Percentiles rank a stretch among this genome's conserved stretches.
These are phyloP conservation scores for Cynaeus angustus DNA, from an alignment of 2,888 invertebrate species.

Conservation along the genomic window DNA sequence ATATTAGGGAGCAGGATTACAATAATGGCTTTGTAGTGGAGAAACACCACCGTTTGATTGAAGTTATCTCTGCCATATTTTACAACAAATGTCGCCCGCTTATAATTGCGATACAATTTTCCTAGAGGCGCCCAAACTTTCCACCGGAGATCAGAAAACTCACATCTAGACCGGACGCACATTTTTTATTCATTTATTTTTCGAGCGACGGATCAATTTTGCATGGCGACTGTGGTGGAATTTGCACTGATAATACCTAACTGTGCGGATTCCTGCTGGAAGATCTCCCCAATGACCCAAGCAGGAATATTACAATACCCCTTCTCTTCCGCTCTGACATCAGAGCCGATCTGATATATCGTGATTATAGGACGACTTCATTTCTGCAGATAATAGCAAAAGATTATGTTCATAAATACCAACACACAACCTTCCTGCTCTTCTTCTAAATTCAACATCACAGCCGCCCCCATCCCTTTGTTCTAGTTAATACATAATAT, in stretches of 20 bases:
- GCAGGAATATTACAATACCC: conserved; percentile 51
- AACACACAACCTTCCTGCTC: neutral
- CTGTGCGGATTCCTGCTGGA: conserved; percentile 34
- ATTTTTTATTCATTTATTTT: conserved; percentile 13
- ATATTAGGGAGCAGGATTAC: conserved; percentile 64
- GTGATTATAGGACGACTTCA: conserved; percentile 34
- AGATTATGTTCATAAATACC: conserved; percentile 38
- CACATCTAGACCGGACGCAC: neutral
- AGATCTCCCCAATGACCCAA: conserved; percentile 44
- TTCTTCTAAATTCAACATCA: no score
- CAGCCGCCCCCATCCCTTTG: neutral
- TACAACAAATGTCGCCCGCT: conserved; percentile 58
- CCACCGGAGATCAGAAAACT: conserved; percentile 6
- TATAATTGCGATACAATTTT: conserved; percentile 55
- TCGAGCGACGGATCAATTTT: conserved; percentile 9
- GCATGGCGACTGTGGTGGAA: conserved; percentile 35
- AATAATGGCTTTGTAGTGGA: conserved; percentile 65
- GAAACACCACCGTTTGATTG: conserved; percentile 66
- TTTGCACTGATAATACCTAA: conserved; percentile 14
- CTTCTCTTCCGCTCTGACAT: conserved; percentile 48
- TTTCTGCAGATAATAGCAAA: conserved; percentile 36
- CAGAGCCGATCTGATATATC: conserved; percentile 45
- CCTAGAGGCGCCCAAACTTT: conserved; percentile 19
- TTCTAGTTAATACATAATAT: conserved; percentile 39
- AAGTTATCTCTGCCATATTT: conserved; percentile 67